Evolutionary conservation across 1,140 invertebrate genomes (phyloP), one percentile per base, ranked within the genome.

Genomic region (Arctopsyche grandis): DNA sequence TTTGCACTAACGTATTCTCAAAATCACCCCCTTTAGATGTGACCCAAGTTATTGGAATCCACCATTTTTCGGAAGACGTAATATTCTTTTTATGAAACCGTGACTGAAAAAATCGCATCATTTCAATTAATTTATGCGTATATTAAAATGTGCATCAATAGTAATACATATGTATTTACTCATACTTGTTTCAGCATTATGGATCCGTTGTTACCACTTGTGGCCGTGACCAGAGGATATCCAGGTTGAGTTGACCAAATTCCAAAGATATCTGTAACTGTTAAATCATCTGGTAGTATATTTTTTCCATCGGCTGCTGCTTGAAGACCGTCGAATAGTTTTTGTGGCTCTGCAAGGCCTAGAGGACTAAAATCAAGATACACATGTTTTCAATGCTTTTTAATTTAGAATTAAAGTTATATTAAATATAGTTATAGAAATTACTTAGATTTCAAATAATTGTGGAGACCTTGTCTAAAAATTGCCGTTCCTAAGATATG

Each of bases 221-320:
- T n/a, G 88, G 0, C 89, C 0, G 88, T 93, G 5, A 87, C 21
- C 5, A 86, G 81, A 0, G 93, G 93, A 85, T 91, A 94, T 1
- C 91, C 91, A 52, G 91, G 91, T 84, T 94, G 92, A 52, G 91
- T 86, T 0, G 91, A 91, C 93, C 93, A 95, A 0, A 91, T 90
- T 56, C 91, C 89, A 88, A 93, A 89, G 9, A 93, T 85, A 0
- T 85, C 83, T 0, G 80, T 48, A 0, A 90, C 10, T 0, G 79
- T 76, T 38, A 69, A 12, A 22, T 46, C 43, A 1, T 1, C 1
- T 9, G 71, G 71, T 5, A 79, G 21, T 24, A 52, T 22, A 3
- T 10, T 9, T 9, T 16, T 14, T 9, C 26, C 52, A 0, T 19
- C 21, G 5, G 26, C 24, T 56, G 46, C 70, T 43, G 66, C 26